Evolutionary conservation across 2,113 vertebrate species (phyloP).

Genomic region (Hydrolagus affinis): DNA sequence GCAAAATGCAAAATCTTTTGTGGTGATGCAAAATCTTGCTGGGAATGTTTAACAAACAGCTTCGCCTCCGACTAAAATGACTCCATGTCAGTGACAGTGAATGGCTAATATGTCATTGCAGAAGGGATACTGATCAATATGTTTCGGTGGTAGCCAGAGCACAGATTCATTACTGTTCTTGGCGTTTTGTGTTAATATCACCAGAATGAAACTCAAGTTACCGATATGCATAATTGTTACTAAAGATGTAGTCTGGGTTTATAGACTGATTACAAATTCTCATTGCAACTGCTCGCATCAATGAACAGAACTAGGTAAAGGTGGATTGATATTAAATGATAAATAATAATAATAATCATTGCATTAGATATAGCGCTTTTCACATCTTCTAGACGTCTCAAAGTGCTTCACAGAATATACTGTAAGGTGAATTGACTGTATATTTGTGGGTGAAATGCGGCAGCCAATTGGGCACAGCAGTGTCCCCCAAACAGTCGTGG

Average conservation of each 20-base stretch:
- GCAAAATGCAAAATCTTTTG: too few relatives aligned
- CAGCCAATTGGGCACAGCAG: too few relatives aligned
- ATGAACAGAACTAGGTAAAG: background rate
- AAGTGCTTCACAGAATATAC: too few relatives aligned
- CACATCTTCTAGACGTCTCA: too few relatives aligned
- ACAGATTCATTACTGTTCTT: background rate
- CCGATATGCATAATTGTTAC: constrained; percentile 22
- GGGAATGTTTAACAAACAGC: background rate
- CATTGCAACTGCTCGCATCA: constrained; percentile 10
- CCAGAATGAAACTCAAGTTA: constrained; percentile 12
- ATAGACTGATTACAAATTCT: constrained; percentile 15
- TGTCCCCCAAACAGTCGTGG: too few relatives aligned
- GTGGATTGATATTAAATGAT: too few relatives aligned
- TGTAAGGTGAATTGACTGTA: too few relatives aligned
- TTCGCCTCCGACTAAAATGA: background rate
- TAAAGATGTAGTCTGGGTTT: background rate
- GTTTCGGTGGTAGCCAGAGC: background rate
- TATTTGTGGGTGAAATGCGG: too few relatives aligned
- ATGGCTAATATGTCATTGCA: background rate
- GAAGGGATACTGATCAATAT: constrained; percentile 1
- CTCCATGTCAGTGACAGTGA: background rate
- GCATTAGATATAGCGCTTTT: too few relatives aligned
- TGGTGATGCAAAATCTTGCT: background rate
- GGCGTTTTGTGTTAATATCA: background rate
- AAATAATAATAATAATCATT: too few relatives aligned